Evolutionary conservation across 2,113 vertebrate genomes (phyloP).

Genomic region (Butastur rufipennis): DNA sequence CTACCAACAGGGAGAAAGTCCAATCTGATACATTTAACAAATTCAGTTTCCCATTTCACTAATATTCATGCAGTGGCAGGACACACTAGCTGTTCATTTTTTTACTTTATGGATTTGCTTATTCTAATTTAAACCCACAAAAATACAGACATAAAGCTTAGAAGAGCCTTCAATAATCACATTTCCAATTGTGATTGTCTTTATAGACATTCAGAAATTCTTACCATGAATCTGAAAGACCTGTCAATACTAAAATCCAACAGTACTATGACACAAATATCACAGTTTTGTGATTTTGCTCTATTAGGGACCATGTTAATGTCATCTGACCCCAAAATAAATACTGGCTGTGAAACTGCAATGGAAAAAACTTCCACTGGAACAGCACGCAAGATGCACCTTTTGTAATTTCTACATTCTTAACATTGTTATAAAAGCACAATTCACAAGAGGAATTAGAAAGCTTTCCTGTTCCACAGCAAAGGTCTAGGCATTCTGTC

Average conservation of each 20-base stretch:
- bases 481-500: neutral
- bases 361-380: neutral
- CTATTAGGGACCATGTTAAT: neutral
- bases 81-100: neutral
- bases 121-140: neutral
- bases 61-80: neutral
- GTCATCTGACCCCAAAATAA: neutral
- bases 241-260: neutral
- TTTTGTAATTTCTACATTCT: neutral
- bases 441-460: neutral
- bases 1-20: neutral
- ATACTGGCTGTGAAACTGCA: neutral
- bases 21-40: neutral
- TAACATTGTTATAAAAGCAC: neutral
- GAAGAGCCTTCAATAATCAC: neutral
- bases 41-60: neutral
- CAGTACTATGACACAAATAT: neutral
- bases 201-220: neutral
- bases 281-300: neutral
- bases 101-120: neutral
- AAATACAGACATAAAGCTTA: neutral
- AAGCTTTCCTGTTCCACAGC: neutral
- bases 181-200: neutral
- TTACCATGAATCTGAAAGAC: neutral
- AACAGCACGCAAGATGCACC: neutral